A percentile compares a stretch with the other conserved stretches of the same genome.
Conservation (phyloP, 1,140 invertebrate species). For the Lasioglossum albipes region DNA sequence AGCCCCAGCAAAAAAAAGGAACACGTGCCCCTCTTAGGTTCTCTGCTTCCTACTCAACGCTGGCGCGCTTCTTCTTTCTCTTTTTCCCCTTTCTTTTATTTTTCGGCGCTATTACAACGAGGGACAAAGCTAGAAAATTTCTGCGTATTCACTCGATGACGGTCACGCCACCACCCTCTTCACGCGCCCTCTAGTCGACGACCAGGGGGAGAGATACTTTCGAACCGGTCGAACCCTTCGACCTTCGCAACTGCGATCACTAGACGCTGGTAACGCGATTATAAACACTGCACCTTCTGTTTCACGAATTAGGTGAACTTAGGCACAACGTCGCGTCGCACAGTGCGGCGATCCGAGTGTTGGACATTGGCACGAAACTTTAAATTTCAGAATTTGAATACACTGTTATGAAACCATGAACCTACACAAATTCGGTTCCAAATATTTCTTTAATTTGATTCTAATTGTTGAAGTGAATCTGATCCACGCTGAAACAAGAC, state of each 20-base stretch:
- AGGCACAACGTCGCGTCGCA: too few species aligned
- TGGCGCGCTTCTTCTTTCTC: not conserved
- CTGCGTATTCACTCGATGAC: conserved; percentile 18
- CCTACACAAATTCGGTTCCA: too few species aligned
- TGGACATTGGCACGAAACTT: too few species aligned
- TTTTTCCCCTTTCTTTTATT: not conserved
- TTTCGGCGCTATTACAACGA: not conserved
- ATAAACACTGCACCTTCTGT: not conserved
- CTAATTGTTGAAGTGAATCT: too few species aligned
- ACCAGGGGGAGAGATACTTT: not conserved
- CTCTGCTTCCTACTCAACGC: not conserved
- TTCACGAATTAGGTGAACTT: too few species aligned
- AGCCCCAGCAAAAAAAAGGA: conserved; percentile 19
- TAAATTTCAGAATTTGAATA: too few species aligned
- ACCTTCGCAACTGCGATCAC: not conserved
- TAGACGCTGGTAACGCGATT: not conserved
- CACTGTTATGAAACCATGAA: too few species aligned
- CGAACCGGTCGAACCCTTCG: conserved; percentile 11
- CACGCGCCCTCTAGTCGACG: conserved; percentile 1
- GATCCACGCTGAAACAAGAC: too few species aligned
- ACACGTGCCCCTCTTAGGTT: conserved; percentile 39
- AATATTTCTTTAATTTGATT: too few species aligned
- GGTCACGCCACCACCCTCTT: conserved; percentile 10
- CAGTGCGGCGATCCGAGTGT: too few species aligned
- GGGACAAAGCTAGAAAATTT: conserved; percentile 46